Percentiles rank a stretch among this genome's conserved stretches.
phyloP scores from a whole-genome alignment of 2,797 vertebrate species.

The Argya squamiceps region DNA sequence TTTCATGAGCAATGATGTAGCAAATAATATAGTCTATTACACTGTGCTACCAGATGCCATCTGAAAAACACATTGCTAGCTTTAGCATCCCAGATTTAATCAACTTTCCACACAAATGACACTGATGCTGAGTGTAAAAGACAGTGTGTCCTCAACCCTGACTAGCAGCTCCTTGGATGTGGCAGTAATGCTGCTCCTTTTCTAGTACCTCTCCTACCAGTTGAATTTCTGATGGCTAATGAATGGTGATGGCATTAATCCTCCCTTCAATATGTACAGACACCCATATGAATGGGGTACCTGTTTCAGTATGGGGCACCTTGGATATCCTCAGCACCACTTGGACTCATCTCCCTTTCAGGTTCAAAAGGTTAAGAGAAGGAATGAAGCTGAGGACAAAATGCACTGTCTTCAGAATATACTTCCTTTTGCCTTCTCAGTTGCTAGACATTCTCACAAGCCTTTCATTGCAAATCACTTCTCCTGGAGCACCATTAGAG shows the following conservation, averaged over 20 bases:
- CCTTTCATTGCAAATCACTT: neutral
- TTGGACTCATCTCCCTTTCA: neutral
- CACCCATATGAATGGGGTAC: neutral
- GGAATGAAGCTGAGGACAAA: neutral
- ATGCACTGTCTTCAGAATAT: neutral
- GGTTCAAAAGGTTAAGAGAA: neutral
- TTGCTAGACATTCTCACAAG: neutral
- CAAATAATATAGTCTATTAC: conserved; percentile 52
- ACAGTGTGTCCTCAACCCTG: neutral
- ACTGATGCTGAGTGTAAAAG: neutral
- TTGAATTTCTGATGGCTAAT: neutral
- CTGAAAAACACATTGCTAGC: neutral
- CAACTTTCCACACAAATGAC: neutral
- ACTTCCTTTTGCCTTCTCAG: neutral
- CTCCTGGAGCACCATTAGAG: neutral
- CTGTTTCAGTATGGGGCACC: neutral
- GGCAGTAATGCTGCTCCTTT: neutral
- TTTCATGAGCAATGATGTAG: conserved; percentile 57
- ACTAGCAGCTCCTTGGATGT: neutral
- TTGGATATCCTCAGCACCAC: neutral
- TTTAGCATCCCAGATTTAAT: conserved; percentile 12
- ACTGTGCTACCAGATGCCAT: conserved; percentile 16
- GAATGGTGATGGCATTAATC: neutral
- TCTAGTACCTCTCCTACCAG: neutral
- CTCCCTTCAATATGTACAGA: neutral